Base-by-base conservation (phyloP, 2,888 invertebrate genomes). In the Panorpa germanica region DNA sequence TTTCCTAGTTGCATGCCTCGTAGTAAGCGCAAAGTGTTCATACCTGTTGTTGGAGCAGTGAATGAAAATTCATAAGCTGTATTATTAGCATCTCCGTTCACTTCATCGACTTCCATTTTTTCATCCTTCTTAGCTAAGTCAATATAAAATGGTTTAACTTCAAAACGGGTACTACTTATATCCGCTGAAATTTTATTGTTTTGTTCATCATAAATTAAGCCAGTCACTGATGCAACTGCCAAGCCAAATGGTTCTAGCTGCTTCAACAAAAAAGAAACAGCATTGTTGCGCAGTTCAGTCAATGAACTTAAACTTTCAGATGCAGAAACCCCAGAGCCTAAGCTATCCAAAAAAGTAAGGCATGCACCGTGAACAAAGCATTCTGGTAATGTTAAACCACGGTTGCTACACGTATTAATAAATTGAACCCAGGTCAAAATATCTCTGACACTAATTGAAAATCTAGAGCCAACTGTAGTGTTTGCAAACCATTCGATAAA, bases 341-440 rank as follows among this genome's bases (percentile, higher is more conserved):
- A 66, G 39, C 85, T 77, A 50, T 96, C 95, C 20, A 95, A 57
- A 44, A 93, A 88, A 1, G 88, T 82, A 39, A 93, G 68, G 48
- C 74, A 78, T 24, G 88, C 83, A 2, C 96, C 96, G 45, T 93
- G 91, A 14, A 85, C 62, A 39, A 81, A 83, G 3, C 85, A 76
- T 42, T 74, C 70, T 1, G 57, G 49, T 1, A 65, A 46, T 22
- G 60, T 59, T 21, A 67, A 44, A 31, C 53, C 43, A 2, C 50
- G 41, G 40, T 53, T 58, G 2, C 43, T n/a, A n/a, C n/a, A n/a
- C n/a, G n/a, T n/a, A n/a, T n/a, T 88, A 35, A 95, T 73, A 47
- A 93, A 96, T 39, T 74, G 59, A 0, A 86, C 78, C 95, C 95
- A 96, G 0, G 85, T 77, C 14, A 95, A 55, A 33, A 93, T 64